A percentile compares a stretch with the other conserved stretches of the same genome.
phyloP scores from a whole-genome alignment of 2,113 vertebrate genomes.

The Tenrec ecaudatus region DNA sequence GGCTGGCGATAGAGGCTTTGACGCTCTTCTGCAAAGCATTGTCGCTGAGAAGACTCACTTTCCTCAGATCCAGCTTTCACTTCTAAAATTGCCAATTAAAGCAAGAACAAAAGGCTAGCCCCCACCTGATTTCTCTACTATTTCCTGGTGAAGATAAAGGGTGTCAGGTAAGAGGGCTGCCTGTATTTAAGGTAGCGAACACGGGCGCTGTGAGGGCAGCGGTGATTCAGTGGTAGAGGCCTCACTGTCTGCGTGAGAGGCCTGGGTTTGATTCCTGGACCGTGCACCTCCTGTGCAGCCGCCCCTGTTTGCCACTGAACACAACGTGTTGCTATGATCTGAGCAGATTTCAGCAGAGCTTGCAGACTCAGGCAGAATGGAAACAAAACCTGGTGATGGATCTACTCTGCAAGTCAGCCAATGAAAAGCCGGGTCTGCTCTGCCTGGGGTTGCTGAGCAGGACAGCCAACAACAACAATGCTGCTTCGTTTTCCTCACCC shows the following conservation, averaged over 20 bases:
- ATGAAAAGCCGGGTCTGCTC: background rate
- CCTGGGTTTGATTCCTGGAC: background rate
- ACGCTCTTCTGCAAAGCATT: background rate
- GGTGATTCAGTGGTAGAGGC: background rate
- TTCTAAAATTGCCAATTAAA: background rate
- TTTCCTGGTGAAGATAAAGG: background rate
- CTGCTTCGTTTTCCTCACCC: background rate
- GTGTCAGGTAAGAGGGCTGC: background rate
- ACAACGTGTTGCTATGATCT: background rate
- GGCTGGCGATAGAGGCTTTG: background rate
- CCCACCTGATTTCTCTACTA: background rate
- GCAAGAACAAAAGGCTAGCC: too few relatives aligned
- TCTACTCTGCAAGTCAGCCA: background rate
- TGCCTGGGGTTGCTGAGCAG: background rate
- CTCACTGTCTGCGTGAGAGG: background rate
- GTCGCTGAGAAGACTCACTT: background rate
- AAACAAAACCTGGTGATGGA: background rate
- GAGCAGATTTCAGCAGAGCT: background rate
- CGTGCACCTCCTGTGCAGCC: background rate
- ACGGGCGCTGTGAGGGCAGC: background rate
- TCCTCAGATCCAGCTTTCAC: background rate
- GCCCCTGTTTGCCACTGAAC: background rate
- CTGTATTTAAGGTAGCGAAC: conserved; percentile 1
- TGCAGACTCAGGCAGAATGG: background rate
- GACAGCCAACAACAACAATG: background rate